Evolutionary conservation across 2,797 vertebrate species (phyloP).

Genomic region (Psittacula derbiana): DNA sequence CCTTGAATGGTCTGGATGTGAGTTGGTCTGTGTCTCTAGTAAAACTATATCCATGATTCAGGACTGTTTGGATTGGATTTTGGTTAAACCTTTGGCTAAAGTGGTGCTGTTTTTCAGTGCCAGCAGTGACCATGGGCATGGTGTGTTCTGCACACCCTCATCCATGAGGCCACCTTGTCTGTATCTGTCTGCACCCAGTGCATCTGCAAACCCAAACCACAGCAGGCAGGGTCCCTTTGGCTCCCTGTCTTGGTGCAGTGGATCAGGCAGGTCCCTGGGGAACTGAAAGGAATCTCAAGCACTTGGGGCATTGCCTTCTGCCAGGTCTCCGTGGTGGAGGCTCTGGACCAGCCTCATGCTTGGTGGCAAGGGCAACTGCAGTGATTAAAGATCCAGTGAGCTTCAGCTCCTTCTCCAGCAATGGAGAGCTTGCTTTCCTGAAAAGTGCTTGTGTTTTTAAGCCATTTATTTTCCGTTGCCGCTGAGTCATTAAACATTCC

Average conservation of each 20-base stretch:
- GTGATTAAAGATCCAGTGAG: neutral
- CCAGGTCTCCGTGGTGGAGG: fast-evolving
- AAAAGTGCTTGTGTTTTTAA: constrained; percentile 19
- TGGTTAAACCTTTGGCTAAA: neutral
- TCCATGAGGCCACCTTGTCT: neutral
- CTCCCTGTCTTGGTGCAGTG: neutral
- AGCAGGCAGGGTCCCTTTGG: neutral
- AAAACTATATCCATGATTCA: neutral
- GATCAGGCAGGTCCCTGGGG: neutral
- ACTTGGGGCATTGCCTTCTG: neutral
- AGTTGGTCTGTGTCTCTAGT: fast-evolving
- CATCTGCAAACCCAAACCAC: neutral
- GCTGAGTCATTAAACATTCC: constrained; percentile 55
- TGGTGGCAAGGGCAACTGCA: neutral
- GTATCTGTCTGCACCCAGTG: neutral
- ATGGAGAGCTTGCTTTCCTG: neutral
- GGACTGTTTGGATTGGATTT: neutral
- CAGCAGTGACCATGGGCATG: fast-evolving
- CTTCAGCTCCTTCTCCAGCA: neutral
- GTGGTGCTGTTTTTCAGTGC: fast-evolving
- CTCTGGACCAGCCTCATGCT: neutral
- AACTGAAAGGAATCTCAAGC: neutral
- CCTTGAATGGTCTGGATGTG: neutral
- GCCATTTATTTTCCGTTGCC: constrained; percentile 9
- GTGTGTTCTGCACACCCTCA: neutral